Conservation (phyloP, 2,113 vertebrate genomes). For the Gorsachius goisagi region DNA sequence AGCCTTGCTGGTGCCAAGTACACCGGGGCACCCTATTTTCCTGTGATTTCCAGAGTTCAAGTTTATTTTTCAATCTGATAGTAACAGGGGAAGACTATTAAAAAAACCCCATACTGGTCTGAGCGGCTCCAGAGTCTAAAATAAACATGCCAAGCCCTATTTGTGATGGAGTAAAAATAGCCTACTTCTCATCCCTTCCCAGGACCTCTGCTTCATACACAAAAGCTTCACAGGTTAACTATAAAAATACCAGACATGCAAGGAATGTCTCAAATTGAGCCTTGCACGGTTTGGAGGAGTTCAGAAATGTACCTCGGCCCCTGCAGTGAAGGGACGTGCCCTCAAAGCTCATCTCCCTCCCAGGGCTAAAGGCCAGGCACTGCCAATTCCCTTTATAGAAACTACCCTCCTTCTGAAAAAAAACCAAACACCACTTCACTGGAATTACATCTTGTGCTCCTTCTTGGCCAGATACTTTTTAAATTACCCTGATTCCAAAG, state of each 20-base stretch:
- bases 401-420: background rate
- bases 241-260: background rate
- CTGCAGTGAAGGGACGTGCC: rapidly evolving
- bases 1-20: background rate
- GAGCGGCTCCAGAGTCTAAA: conserved; percentile 39
- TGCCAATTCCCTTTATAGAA: conserved; percentile 32
- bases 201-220: conserved; percentile 31
- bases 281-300: background rate
- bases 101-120: conserved; percentile 36
- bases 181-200: conserved; percentile 64
- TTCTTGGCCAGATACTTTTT: conserved; percentile 25
- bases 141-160: conserved; percentile 64
- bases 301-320: background rate
- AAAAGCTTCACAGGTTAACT: conserved; percentile 55
- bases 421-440: background rate
- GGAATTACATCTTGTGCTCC: conserved; percentile 31
- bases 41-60: conserved; percentile 14
- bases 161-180: conserved; percentile 74
- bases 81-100: conserved; percentile 49
- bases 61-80: conserved; percentile 36
- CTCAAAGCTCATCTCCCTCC: background rate
- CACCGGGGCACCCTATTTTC: background rate
- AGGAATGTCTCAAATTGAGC: background rate
- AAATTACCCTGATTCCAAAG: conserved; percentile 2
- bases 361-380: background rate